Percentiles rank a stretch among this genome's conserved stretches.
phyloP scores from a whole-genome alignment of 2,888 invertebrate genomes.

The Drymonia ruficornis region DNA sequence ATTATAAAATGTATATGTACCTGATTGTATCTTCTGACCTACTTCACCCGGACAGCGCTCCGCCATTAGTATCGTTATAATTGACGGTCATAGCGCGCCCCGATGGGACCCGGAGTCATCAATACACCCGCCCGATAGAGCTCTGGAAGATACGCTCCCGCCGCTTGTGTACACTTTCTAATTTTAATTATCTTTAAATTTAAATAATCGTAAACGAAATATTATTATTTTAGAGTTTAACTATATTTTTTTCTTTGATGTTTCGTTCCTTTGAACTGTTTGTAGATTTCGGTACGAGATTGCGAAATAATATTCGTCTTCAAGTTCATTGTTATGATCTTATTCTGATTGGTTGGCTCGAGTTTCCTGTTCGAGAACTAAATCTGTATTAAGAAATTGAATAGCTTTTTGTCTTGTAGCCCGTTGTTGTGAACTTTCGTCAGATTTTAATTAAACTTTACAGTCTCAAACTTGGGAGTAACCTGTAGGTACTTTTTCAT shows the following conservation, averaged over 20 bases:
- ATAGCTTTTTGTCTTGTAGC: slow-evolving; percentile 22
- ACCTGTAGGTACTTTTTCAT: slow-evolving; percentile 21
- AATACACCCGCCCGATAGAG: slow-evolving; percentile 13
- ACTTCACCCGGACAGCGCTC: slow-evolving; percentile 23
- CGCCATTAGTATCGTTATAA: slow-evolving; percentile 35
- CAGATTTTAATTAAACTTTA: slow-evolving; percentile 37
- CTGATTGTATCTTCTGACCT: slow-evolving; percentile 33
- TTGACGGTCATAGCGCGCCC: slow-evolving; percentile 25
- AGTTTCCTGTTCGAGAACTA: slow-evolving; percentile 13
- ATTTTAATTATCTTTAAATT: slow-evolving; percentile 24
- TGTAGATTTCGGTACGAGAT: not conserved
- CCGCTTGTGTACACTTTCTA: slow-evolving; percentile 20
- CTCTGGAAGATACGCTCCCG: slow-evolving; percentile 9
- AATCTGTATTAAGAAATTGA: slow-evolving; percentile 19
- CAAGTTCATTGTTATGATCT: slow-evolving; percentile 12
- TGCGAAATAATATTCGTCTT: slow-evolving; percentile 5
- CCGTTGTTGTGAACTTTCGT: slow-evolving; percentile 22
- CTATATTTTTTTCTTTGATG: slow-evolving; percentile 8
- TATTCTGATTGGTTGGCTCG: slow-evolving; percentile 9
- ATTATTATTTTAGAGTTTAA: slow-evolving; percentile 3
- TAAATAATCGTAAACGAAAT: slow-evolving; percentile 17
- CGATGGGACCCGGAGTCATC: slow-evolving; percentile 15
- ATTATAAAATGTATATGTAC: slow-evolving; percentile 2
- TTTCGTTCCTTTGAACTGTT: slow-evolving; percentile 9
- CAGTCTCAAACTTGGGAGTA: slow-evolving; percentile 24